Conservation (phyloP, 2,888 invertebrate species). For the Dryobotodes eremita region DNA sequence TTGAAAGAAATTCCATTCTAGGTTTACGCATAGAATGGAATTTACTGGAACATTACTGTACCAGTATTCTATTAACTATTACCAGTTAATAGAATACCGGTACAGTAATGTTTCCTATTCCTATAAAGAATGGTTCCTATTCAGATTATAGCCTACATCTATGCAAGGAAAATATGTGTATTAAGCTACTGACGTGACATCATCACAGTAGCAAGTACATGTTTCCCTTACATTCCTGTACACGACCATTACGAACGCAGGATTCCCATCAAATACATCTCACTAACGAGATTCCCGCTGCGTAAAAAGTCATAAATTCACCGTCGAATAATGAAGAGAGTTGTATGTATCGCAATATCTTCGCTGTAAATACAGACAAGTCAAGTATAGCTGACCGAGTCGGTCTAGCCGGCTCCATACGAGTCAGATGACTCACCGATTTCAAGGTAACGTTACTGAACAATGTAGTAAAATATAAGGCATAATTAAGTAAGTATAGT, state of each 20-base stretch:
- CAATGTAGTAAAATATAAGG: constrained; percentile 67
- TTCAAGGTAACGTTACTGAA: constrained; percentile 74
- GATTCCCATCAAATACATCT: constrained; percentile 42
- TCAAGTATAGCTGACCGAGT: constrained; percentile 57
- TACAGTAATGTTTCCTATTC: constrained; percentile 10
- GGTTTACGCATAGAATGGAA: no score
- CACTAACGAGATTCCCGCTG: constrained; percentile 75
- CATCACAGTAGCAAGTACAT: background rate
- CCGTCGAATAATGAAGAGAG: constrained; percentile 68
- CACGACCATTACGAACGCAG: constrained; percentile 18
- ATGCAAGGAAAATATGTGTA: constrained; percentile 34
- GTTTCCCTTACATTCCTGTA: constrained; percentile 16
- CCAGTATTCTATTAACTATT: background rate
- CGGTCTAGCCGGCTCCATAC: constrained; percentile 80
- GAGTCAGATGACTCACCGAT: constrained; percentile 83
- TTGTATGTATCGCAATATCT: constrained; percentile 51
- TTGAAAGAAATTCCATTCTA: background rate
- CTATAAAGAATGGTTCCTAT: background rate
- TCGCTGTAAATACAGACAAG: constrained; percentile 47
- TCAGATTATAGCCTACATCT: background rate
- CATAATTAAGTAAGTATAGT: constrained; percentile 46
- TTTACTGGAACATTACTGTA: no score
- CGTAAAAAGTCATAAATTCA: constrained; percentile 74
- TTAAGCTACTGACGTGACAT: constrained; percentile 11
- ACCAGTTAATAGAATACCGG: background rate